phyloP scores from a whole-genome alignment of 2,113 vertebrate species.

The Antechinus flavipes region DNA sequence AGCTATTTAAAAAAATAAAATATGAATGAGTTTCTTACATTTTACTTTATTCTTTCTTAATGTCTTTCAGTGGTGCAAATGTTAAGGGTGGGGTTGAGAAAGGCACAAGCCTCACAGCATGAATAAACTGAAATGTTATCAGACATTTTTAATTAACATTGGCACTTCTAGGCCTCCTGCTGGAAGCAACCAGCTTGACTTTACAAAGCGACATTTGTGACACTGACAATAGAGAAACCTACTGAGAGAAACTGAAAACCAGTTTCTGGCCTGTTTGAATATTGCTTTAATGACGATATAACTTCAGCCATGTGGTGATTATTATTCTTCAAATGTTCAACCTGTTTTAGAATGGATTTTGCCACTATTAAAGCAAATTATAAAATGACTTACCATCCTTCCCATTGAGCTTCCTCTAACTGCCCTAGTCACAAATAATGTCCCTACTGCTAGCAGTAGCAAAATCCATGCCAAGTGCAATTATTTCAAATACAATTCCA shows the following conservation, averaged over 20 bases:
- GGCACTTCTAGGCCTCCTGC: conserved; percentile 49
- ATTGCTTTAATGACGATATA: conserved; percentile 52
- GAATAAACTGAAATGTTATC: conserved; percentile 51
- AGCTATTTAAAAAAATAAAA: conserved; percentile 6
- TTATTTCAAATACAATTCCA: conserved; percentile 30
- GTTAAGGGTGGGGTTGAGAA: background rate
- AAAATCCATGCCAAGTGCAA: conserved; percentile 66
- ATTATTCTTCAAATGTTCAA: conserved; percentile 68
- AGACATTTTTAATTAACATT: conserved; percentile 59
- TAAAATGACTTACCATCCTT: conserved; percentile 65
- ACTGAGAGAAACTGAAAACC: conserved; percentile 36
- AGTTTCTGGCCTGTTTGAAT: conserved; percentile 57
- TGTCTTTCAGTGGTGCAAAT: conserved; percentile 15
- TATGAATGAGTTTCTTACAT: background rate
- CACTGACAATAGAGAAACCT: conserved; percentile 28
- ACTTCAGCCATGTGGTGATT: conserved; percentile 50
- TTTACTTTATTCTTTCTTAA: background rate
- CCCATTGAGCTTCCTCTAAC: conserved; percentile 16
- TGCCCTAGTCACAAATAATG: conserved; percentile 44
- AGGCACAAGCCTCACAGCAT: conserved; percentile 9
- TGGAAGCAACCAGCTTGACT: conserved; percentile 44
- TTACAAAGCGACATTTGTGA: conserved; percentile 68
- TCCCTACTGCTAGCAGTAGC: conserved; percentile 61
- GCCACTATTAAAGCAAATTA: conserved; percentile 61
- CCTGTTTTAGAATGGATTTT: conserved; percentile 61